Evolutionary conservation across 2,888 invertebrate genomes (phyloP), one percentile per base, ranked within the genome.

Genomic region (Myathropa florea): DNA sequence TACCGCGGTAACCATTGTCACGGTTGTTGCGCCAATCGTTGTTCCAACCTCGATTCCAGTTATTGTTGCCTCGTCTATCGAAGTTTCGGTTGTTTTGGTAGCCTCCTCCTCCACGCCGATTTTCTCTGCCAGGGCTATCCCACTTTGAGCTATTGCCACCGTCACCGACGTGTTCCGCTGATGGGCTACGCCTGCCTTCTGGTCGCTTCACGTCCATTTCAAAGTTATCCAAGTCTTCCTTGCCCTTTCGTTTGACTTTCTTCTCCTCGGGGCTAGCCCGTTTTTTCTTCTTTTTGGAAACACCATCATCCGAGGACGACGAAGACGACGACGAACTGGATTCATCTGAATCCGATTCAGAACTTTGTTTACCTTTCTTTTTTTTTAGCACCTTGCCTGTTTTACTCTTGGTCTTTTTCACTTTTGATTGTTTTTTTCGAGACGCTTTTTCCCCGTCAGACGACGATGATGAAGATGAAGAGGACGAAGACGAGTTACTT

Each of bases 81-180:
- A 30, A 72, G 26, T 85, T 68, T 0, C 87, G 80, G 10, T 78
- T 61, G 10, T 83, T 73, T 6, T 88, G 76, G 33, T 81, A 75
- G 6, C 77, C 73, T 6, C 78, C 77, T 18, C 80, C 36, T 0
- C 83, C 67, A 0, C 71, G 65, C 12, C 75, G 65, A 83, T 70
- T 78, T 18, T 64, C 70, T n/a, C 77, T 46, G 9, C 83, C 85
- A 1, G 89, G 91, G 68, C 91, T 91, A 21, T 91, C 91, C 91
- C 91, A 91, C 63, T 90, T 91, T 6, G 91, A 91, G 53, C 89
- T 90, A 67, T 88, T 88, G 4, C 82, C 80, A 36, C 77, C 77
- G 18, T 87, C 76, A 6, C 60, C 82, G 9, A 65, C 82, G 3
- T 79, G 75, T 4, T 80, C 87, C 1, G 21, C 67, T n/a, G 71